These are phyloP conservation scores for Arvicola amphibius DNA, from an alignment of 2,797 vertebrate species.

Conservation along the genomic window DNA sequence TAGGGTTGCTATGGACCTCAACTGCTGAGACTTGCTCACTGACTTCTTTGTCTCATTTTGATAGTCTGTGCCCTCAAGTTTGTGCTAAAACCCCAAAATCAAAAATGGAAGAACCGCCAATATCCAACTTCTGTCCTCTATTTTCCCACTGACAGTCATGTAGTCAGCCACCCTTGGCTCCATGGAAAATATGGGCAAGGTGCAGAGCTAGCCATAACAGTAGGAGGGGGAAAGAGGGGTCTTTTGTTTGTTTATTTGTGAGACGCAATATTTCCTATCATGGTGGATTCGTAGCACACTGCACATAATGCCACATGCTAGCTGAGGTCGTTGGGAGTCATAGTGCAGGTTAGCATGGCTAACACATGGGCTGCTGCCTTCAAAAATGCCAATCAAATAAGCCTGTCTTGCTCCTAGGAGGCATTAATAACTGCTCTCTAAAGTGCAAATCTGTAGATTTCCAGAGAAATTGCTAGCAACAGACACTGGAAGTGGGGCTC, in stretches of 20 bases:
- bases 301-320: neutral
- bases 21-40: neutral
- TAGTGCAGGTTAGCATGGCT: neutral
- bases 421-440: neutral
- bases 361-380: neutral
- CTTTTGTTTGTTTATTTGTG: neutral
- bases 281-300: neutral
- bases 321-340: neutral
- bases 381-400: neutral
- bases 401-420: neutral
- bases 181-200: neutral
- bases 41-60: neutral
- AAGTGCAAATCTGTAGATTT: neutral
- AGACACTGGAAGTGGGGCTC: neutral
- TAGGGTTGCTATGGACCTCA: neutral
- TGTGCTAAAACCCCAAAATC: neutral
- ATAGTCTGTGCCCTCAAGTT: neutral
- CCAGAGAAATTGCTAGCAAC: neutral
- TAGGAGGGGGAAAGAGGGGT: neutral
- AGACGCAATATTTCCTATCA: neutral
- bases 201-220: neutral
- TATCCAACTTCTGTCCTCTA: neutral
- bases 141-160: neutral
- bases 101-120: neutral
- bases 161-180: neutral